Evolutionary conservation across 2,888 invertebrate species (phyloP).

Genomic region (Pelosia muscerda): DNA sequence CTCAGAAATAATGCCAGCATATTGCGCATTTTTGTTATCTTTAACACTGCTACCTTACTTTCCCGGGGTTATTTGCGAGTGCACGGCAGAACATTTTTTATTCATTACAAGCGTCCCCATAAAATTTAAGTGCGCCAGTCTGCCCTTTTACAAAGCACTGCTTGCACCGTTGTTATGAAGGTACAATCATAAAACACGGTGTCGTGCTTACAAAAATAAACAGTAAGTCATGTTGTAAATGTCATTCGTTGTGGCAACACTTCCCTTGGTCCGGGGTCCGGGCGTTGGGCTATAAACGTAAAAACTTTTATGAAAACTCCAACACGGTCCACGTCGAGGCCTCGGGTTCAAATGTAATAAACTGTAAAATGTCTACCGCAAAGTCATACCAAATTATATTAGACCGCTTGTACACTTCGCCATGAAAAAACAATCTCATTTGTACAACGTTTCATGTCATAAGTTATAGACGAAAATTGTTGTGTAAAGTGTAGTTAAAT

Average conservation of each 20-base stretch:
- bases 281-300: conserved; percentile 69
- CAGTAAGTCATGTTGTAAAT: conserved; percentile 65
- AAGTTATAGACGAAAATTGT: conserved; percentile 18
- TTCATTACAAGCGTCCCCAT: conserved; percentile 48
- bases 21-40: conserved; percentile 50
- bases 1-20: conserved; percentile 36
- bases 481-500: conserved; percentile 41
- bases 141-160: conserved; percentile 48
- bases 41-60: conserved; percentile 39
- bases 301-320: conserved; percentile 80
- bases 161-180: conserved; percentile 53
- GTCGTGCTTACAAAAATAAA: conserved; percentile 63
- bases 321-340: conserved; percentile 56
- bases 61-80: conserved; percentile 42
- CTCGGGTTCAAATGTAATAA: conserved; percentile 71
- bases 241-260: conserved; percentile 66
- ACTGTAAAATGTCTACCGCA: conserved; percentile 69
- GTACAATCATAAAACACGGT: conserved; percentile 58
- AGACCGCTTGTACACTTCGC: conserved; percentile 53
- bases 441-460: conserved; percentile 38
- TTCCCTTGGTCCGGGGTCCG: conserved; percentile 55
- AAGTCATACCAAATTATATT: conserved; percentile 66
- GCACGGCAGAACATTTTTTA: conserved; percentile 46
- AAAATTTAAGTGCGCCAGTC: conserved; percentile 49
- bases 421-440: conserved; percentile 51